Evolutionary conservation across 2,888 invertebrate species (phyloP).

Genomic region (Iselma pallidipennis): DNA sequence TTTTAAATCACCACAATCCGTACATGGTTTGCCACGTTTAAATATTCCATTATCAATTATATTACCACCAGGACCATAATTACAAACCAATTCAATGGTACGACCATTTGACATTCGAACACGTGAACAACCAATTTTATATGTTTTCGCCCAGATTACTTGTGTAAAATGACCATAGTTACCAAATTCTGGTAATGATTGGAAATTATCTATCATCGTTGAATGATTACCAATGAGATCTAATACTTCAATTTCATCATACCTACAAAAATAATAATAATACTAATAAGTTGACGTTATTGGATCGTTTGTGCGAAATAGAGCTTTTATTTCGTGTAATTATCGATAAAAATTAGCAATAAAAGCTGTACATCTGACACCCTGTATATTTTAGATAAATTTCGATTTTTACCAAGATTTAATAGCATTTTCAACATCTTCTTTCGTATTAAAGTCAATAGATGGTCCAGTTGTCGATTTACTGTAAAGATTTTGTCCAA

Average conservation of each 20-base stretch:
- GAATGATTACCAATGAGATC: neutral
- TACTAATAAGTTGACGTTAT: too few relatives aligned
- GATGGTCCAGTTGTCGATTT: neutral
- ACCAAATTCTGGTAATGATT: neutral
- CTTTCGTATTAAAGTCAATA: neutral
- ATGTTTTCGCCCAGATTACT: neutral
- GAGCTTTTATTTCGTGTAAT: neutral
- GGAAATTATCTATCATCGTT: neutral
- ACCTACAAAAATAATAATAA: neutral
- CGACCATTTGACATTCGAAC: neutral
- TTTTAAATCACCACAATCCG: neutral
- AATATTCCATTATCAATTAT: neutral
- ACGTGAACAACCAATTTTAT: neutral
- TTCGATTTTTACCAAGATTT: neutral
- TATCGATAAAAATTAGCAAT: too few relatives aligned
- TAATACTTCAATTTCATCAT: neutral
- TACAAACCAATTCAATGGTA: neutral
- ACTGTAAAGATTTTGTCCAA: neutral
- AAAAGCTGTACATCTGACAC: too few relatives aligned
- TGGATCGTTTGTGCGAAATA: neutral
- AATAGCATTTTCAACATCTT: neutral
- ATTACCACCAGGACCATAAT: neutral
- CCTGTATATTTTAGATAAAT: too few relatives aligned
- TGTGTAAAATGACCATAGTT: neutral
- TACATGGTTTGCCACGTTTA: neutral